Conservation (phyloP, 2,797 vertebrate genomes). For the Spinus pinus region DNA sequence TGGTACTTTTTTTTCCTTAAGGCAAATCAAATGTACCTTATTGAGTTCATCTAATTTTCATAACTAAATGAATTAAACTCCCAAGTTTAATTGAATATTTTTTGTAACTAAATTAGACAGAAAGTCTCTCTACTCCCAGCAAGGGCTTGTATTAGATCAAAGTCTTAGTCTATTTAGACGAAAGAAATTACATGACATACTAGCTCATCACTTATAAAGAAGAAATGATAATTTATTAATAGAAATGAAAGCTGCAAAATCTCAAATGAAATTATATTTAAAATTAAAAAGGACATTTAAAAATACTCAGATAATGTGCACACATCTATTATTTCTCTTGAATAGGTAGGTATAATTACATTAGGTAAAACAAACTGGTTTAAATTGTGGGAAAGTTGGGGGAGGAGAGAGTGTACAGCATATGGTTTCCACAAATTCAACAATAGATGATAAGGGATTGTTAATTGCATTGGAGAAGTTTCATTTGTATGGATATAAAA, state of each 20-base stretch:
- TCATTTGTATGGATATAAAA: conserved; percentile 51
- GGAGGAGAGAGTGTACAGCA: neutral
- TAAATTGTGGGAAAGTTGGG: neutral
- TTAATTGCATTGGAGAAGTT: conserved; percentile 53
- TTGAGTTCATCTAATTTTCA: conserved; percentile 71
- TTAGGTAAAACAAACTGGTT: conserved; percentile 27
- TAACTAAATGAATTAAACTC: conserved; percentile 69
- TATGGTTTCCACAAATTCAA: conserved; percentile 3
- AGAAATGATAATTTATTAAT: conserved; percentile 6
- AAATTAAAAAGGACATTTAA: conserved; percentile 27
- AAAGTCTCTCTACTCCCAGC: conserved; percentile 3
- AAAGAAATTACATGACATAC: conserved; percentile 39
- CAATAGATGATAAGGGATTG: conserved; percentile 31
- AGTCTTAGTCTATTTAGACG: conserved; percentile 26
- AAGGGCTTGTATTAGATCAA: conserved; percentile 21
- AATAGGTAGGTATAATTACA: conserved; percentile 22
- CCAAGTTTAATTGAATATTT: conserved; percentile 67
- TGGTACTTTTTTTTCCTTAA: neutral
- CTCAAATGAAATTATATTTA: conserved; percentile 43
- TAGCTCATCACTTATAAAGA: conserved; percentile 19
- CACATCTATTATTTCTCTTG: conserved; percentile 1
- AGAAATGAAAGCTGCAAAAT: conserved; percentile 48
- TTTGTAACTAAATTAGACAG: conserved; percentile 58
- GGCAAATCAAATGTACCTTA: conserved; percentile 55
- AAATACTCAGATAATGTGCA: conserved; percentile 39